Conservation (phyloP, 2,888 invertebrate genomes). For the Melinaea menophilus region DNA sequence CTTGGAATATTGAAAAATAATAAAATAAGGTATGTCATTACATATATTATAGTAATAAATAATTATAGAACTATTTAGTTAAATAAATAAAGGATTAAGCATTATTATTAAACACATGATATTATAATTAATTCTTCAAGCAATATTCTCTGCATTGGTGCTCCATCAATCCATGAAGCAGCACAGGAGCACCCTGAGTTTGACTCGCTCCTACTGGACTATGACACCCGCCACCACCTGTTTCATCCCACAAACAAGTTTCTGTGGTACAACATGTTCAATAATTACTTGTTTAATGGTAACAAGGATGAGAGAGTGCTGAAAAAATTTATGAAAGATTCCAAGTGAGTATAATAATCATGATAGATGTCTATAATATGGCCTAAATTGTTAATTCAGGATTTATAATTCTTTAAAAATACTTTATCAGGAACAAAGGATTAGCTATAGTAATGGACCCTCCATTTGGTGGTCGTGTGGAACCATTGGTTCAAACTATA, state of each 20-base stretch:
- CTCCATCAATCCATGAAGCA: slow-evolving; percentile 88
- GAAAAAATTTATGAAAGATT: slow-evolving; percentile 79
- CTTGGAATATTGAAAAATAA: slow-evolving; percentile 78
- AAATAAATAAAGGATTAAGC: not conserved
- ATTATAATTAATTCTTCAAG: slow-evolving; percentile 55
- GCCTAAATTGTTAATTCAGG: not conserved
- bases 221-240: slow-evolving; percentile 84
- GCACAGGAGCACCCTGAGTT: slow-evolving; percentile 61
- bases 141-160: slow-evolving; percentile 90
- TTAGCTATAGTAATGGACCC: slow-evolving; percentile 88
- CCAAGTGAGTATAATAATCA: slow-evolving; percentile 56
- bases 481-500: slow-evolving; percentile 86
- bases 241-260: slow-evolving; percentile 82
- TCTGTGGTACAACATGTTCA: slow-evolving; percentile 94
- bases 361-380: no score
- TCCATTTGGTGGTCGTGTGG: slow-evolving; percentile 94
- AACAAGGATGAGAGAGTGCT: slow-evolving; percentile 76
- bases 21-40: slow-evolving; percentile 71
- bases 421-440: slow-evolving; percentile 51
- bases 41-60: not conserved
- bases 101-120: not conserved
- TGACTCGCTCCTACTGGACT: slow-evolving; percentile 85
- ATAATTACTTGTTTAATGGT: slow-evolving; percentile 88
- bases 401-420: slow-evolving; percentile 8
- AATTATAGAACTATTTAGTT: no score